Evolutionary conservation across 2,113 vertebrate species (phyloP).

Genomic region (Symphodus melops): DNA sequence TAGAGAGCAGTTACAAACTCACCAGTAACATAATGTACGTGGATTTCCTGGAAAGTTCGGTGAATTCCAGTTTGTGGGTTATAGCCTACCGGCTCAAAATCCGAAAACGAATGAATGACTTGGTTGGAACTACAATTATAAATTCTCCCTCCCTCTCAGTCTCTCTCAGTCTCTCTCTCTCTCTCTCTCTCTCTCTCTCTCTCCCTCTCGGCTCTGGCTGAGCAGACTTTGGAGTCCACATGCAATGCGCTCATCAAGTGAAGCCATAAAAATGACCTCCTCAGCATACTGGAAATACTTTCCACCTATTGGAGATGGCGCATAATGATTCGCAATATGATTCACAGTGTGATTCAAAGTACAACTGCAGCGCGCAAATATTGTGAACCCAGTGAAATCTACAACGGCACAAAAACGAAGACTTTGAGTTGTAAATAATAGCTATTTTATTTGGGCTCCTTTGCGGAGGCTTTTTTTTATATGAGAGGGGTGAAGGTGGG

Average conservation of each 20-base stretch:
- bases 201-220: neutral
- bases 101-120: conserved; percentile 22
- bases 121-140: conserved; percentile 14
- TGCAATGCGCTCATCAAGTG: neutral
- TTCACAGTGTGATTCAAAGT: conserved; percentile 35
- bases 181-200: neutral
- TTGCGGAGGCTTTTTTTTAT: too few species aligned
- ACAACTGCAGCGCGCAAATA: neutral
- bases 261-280: neutral
- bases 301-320: conserved; percentile 6
- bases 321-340: conserved; percentile 14
- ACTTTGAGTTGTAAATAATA: neutral
- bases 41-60: neutral
- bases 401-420: neutral
- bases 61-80: conserved; percentile 28
- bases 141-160: neutral
- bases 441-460: too few species aligned
- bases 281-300: neutral
- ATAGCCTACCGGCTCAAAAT: conserved; percentile 18
- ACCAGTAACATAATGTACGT: conserved; percentile 8
- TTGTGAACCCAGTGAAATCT: neutral
- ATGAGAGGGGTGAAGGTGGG: neutral
- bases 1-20: conserved; percentile 17
- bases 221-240: conserved; percentile 35
- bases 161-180: conserved; percentile 6